Percentiles rank a stretch among this genome's conserved stretches.
Evolutionary conservation across 2,113 vertebrate genomes (phyloP).

Genomic region (Vidua chalybeata): DNA sequence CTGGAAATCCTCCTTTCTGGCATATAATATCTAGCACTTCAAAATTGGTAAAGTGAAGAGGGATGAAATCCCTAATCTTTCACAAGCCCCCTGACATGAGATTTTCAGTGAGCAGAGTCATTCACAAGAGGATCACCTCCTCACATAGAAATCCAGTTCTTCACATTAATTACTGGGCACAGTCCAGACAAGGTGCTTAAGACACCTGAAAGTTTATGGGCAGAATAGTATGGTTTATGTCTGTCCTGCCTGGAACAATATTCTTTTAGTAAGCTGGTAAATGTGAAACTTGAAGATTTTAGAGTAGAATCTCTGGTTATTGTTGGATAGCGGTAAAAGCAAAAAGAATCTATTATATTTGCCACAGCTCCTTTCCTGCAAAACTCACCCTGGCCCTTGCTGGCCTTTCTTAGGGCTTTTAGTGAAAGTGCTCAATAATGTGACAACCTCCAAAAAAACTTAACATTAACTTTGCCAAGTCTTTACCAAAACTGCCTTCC

Average conservation of each 20-base stretch:
- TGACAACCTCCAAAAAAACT: not conserved
- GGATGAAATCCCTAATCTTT: not conserved
- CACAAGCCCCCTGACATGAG: not conserved
- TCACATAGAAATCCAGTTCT: not conserved
- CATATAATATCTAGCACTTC: not conserved
- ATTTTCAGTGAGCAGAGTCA: not conserved
- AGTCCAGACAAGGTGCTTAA: not conserved
- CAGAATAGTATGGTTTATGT: not conserved
- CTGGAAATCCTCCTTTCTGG: not conserved
- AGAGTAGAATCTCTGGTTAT: not conserved
- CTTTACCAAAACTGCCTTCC: not conserved
- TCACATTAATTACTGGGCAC: not conserved
- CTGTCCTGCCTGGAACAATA: not conserved
- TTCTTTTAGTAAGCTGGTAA: not conserved
- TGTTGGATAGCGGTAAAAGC: not conserved
- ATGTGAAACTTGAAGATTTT: not conserved
- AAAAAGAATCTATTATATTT: not conserved
- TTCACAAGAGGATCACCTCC: not conserved
- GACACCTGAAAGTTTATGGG: not conserved
- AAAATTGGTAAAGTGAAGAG: not conserved
- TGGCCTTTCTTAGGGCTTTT: not conserved
- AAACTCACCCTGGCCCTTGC: not conserved
- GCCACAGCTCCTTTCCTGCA: not conserved
- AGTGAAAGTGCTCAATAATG: not conserved
- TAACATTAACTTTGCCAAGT: not conserved